Evolutionary conservation across 2,113 vertebrate genomes (phyloP).

Genomic region (Dissostichus mawsoni): DNA sequence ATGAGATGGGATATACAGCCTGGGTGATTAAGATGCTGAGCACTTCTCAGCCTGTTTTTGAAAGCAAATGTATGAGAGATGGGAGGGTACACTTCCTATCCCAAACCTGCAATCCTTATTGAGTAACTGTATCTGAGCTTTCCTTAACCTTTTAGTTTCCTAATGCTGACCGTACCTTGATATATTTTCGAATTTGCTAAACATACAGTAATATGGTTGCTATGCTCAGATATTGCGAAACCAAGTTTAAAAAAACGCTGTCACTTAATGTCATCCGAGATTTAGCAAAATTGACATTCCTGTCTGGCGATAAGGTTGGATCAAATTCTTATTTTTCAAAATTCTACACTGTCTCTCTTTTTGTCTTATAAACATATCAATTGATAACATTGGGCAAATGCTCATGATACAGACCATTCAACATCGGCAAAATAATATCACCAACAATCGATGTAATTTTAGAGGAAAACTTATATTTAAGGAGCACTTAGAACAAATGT

Average conservation of each 20-base stretch:
- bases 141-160: background rate
- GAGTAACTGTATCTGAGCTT: background rate
- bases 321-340: background rate
- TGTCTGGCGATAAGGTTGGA: background rate
- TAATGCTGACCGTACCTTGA: background rate
- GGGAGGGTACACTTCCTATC: background rate
- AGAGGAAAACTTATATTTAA: background rate
- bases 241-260: background rate
- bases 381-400: background rate
- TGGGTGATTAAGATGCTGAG: slow-evolving; percentile 2
- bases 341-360: background rate
- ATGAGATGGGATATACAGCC: background rate
- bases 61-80: slow-evolving; percentile 17
- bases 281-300: background rate
- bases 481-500: background rate
- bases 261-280: background rate
- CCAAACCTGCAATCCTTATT: background rate
- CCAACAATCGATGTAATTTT: too few relatives aligned
- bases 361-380: background rate
- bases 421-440: background rate
- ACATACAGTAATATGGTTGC: background rate
- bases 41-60: slow-evolving; percentile 10
- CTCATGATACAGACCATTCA: background rate
- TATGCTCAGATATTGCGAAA: background rate
- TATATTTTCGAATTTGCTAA: background rate